Evolutionary conservation across 2,888 invertebrate species (phyloP), one percentile per base, ranked within the genome.

Genomic region (Lasioglossum pauxillum): DNA sequence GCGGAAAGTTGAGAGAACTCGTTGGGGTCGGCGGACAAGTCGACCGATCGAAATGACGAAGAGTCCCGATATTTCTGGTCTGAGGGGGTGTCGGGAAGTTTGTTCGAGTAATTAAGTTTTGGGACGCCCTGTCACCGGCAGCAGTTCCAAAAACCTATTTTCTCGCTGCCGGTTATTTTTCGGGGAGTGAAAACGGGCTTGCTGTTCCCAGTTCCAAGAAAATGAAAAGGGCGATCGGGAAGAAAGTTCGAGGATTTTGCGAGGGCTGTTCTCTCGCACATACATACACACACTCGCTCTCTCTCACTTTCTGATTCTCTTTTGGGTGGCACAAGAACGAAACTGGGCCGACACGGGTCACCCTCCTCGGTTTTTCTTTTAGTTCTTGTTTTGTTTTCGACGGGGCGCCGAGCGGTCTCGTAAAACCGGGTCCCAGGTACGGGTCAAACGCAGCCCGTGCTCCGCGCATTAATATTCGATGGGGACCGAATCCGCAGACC

Each of bases 391-490:
- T 69, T 75, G 78, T 86, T 76, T 67, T 77, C 23, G 71, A 57
- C 53, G 31, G 72, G 31, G 44, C 44, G 44, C 49, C 64, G 64
- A 46, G 67, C 79, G 64, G 49, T 31, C 81, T 84, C 87, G 82
- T 84, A 89, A 90, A 89, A 88, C 89, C 84, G 83, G 80, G 78
- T 84, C 82, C 78, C 74, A 74, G 69, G 80, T 80, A 41, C 74
- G 67, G 81, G 82, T 90, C 88, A 84, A 86, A 88, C 82, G 85
- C 85, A 78, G 46, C 60, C 82, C 83, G 35, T 38, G 71, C 72
- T 73, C 53, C 72, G 72, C 38, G 78, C 90, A 90, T 90, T 90
- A 90, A 90, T 90, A 90, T 90, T 88, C 90, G 89, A 89, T 89
- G n/a, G 78, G 49, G 75, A 78, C 41, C 72, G 85, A 76, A 82